A percentile compares a stretch with the other conserved stretches of the same genome.
These are phyloP conservation scores for Homalodisca vitripennis DNA, from an alignment of 1,140 invertebrate genomes.

Conservation along the genomic window DNA sequence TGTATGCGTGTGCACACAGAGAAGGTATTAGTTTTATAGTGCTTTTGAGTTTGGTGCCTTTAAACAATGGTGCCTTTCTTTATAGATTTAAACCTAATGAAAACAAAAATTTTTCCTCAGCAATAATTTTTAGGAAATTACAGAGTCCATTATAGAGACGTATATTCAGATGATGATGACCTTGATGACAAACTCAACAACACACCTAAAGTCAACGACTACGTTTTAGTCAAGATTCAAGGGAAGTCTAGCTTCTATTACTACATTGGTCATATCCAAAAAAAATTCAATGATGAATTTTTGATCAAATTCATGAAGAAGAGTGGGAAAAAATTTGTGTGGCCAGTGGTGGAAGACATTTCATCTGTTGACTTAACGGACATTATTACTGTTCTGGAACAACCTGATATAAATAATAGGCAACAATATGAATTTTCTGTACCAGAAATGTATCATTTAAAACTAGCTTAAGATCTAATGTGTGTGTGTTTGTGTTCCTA, in stretches of 20 bases:
- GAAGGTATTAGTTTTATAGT: too few species aligned
- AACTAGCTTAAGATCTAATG: background rate
- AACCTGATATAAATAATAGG: background rate
- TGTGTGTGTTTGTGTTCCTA: too few species aligned
- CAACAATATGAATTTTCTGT: slow-evolving; percentile 11
- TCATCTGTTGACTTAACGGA: background rate
- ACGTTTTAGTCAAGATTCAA: slow-evolving; percentile 5
- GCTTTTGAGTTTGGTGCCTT: too few species aligned
- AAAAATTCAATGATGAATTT: background rate
- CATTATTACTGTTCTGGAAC: background rate
- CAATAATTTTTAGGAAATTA: background rate
- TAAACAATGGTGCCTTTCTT: too few species aligned
- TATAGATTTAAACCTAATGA: too few species aligned
- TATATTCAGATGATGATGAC: slow-evolving; percentile 7
- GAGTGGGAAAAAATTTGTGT: slow-evolving; percentile 19
- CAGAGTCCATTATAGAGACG: slow-evolving; percentile 1
- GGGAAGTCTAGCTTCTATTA: background rate
- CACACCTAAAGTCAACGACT: background rate
- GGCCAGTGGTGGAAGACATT: slow-evolving; percentile 12
- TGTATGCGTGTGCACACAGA: background rate
- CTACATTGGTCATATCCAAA: background rate
- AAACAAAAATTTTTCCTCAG: slow-evolving; percentile 2
- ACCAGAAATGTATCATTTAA: background rate
- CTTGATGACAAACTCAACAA: background rate
- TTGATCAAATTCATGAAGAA: background rate